Percentiles rank a stretch among this genome's conserved stretches.
Evolutionary conservation across 2,113 vertebrate species (phyloP).

Genomic region (Rana temporaria): DNA sequence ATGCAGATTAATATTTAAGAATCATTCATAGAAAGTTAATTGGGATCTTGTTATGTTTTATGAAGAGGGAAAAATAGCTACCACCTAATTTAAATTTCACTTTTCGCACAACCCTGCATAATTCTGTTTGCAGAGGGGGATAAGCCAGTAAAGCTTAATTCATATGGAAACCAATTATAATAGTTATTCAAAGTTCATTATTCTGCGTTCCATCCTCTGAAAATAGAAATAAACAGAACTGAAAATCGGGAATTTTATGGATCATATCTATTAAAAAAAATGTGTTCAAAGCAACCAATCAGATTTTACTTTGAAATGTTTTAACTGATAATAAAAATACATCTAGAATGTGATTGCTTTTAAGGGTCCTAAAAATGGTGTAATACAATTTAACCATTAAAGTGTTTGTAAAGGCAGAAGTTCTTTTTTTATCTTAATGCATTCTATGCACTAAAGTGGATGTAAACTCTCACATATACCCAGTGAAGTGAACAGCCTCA

Average conservation of each 20-base stretch:
- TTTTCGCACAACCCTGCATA: conserved; percentile 51
- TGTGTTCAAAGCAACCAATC: too few species aligned
- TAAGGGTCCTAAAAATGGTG: too few species aligned
- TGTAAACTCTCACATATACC: too few species aligned
- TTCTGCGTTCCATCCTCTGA: conserved; percentile 52
- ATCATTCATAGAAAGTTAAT: not conserved
- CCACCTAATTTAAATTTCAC: conserved; percentile 32
- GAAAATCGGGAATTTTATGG: not conserved
- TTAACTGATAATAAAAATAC: too few species aligned
- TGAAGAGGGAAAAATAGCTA: not conserved
- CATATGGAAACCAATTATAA: conserved; percentile 61
- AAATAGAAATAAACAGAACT: conserved; percentile 42
- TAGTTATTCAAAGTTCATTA: conserved; percentile 55
- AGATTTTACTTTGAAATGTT: too few species aligned
- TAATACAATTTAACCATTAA: too few species aligned
- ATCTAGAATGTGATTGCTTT: too few species aligned
- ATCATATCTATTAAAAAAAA: too few species aligned
- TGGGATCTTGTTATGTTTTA: not conserved
- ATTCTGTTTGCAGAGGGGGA: conserved; percentile 29
- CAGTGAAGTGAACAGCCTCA: too few species aligned
- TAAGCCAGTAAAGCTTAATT: conserved; percentile 61
- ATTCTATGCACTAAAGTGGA: too few species aligned
- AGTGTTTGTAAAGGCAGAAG: too few species aligned
- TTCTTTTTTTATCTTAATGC: too few species aligned
- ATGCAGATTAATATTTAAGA: not conserved